A percentile compares a stretch with the other conserved stretches of the same genome.
phyloP scores from a whole-genome alignment of 2,888 invertebrate species.

The Drosophila setosimentum region DNA sequence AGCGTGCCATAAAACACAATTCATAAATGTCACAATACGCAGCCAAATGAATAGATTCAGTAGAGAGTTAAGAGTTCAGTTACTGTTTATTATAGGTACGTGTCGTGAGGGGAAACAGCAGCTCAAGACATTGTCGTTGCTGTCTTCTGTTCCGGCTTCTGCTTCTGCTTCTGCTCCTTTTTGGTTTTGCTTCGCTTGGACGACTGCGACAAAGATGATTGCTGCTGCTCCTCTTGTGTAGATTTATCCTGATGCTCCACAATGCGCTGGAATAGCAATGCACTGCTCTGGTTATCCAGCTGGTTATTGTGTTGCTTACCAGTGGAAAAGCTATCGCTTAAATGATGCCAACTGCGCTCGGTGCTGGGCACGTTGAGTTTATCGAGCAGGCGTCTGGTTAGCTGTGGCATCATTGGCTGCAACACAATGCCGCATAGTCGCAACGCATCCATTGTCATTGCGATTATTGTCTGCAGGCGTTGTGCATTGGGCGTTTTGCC shows the following conservation, averaged over 20 bases:
- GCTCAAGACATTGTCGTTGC: slow-evolving; percentile 51
- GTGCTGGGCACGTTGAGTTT: slow-evolving; percentile 87
- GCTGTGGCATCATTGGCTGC: slow-evolving; percentile 93
- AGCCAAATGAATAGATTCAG: slow-evolving; percentile 41
- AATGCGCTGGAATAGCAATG: slow-evolving; percentile 83
- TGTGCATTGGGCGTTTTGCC: slow-evolving; percentile 83
- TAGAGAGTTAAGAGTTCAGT: slow-evolving; percentile 23
- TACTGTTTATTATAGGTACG: slow-evolving; percentile 71
- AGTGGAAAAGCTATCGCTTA: slow-evolving; percentile 78
- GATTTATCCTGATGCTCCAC: slow-evolving; percentile 53
- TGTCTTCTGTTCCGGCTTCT: slow-evolving; percentile 45
- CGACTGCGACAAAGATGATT: slow-evolving; percentile 32
- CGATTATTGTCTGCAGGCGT: slow-evolving; percentile 90
- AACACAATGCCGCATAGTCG: slow-evolving; percentile 92
- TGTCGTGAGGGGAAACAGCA: slow-evolving; percentile 21
- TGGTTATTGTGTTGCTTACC: slow-evolving; percentile 29
- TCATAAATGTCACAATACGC: slow-evolving; percentile 67
- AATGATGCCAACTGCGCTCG: slow-evolving; percentile 86
- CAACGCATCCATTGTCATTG: slow-evolving; percentile 93
- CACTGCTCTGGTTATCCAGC: slow-evolving; percentile 64
- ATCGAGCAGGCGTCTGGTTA: slow-evolving; percentile 89
- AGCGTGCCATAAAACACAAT: slow-evolving; percentile 42
- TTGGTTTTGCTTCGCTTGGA: slow-evolving; percentile 62
- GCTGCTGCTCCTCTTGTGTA: slow-evolving; percentile 21
- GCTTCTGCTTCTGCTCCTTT: slow-evolving; percentile 49